These are phyloP conservation scores for Ectropis crepuscularia DNA, from an alignment of 2,888 invertebrate species.

Conservation along the genomic window DNA sequence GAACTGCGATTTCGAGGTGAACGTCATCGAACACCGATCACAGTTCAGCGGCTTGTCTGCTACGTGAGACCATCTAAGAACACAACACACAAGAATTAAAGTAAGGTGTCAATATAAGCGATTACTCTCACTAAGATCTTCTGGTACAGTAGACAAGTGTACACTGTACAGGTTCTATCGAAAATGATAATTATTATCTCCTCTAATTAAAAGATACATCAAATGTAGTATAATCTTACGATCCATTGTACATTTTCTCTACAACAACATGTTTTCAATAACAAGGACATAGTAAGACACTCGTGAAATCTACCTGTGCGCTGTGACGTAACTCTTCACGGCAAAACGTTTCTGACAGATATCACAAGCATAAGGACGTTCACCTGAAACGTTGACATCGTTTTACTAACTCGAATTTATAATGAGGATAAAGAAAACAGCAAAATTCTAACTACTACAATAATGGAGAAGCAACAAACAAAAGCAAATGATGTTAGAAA, in stretches of 20 bases:
- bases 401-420: conserved; percentile 16
- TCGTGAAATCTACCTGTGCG: conserved; percentile 84
- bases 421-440: conserved; percentile 3
- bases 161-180: no score
- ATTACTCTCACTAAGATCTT: no score
- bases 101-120: no score
- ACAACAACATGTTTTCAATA: no score
- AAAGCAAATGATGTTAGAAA: conserved; percentile 75
- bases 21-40: conserved; percentile 89
- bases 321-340: conserved; percentile 92
- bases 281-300: neutral
- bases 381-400: conserved; percentile 79
- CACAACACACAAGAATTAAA: no score
- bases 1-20: conserved; percentile 90
- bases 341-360: conserved; percentile 92
- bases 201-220: no score
- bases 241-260: no score
- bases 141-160: no score
- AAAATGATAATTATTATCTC: no score
- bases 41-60: conserved; percentile 90
- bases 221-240: no score
- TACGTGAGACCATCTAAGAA: conserved; percentile 89
- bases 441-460: conserved; percentile 17
- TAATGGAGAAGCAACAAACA: conserved; percentile 57
- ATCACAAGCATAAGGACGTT: conserved; percentile 91